These are phyloP conservation scores for Todus mexicanus DNA, from an alignment of 2,797 vertebrate genomes.

Conservation along the genomic window DNA sequence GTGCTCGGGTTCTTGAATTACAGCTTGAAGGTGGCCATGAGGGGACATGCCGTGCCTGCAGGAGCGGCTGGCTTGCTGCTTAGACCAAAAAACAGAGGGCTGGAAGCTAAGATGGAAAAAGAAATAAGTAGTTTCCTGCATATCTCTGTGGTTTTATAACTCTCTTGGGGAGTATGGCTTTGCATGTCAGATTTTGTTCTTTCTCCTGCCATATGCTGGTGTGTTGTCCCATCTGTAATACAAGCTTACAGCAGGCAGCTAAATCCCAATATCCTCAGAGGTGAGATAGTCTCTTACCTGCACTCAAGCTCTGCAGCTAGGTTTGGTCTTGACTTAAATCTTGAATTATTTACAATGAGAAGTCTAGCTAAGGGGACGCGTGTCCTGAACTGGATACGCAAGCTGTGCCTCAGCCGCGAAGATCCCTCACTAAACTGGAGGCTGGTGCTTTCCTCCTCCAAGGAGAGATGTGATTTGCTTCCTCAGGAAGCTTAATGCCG, in stretches of 20 bases:
- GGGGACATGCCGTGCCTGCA: background rate
- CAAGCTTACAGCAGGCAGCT: background rate
- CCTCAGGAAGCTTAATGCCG: background rate
- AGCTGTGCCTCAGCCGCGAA: background rate
- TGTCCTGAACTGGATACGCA: background rate
- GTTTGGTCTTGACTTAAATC: background rate
- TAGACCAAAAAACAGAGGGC: background rate
- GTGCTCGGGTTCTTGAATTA: conserved; percentile 13
- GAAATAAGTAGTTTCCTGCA: background rate
- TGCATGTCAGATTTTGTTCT: background rate
- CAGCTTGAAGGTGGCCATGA: background rate
- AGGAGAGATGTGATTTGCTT: background rate
- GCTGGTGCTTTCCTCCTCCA: background rate
- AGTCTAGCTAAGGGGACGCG: background rate
- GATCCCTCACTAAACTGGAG: background rate
- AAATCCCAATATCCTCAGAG: background rate
- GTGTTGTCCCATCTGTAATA: background rate
- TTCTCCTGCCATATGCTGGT: background rate
- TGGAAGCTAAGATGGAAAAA: background rate
- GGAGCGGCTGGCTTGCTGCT: background rate
- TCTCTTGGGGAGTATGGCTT: background rate
- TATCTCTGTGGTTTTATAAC: background rate
- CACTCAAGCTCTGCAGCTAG: background rate
- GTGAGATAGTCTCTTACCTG: background rate
- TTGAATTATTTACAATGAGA: background rate